Evolutionary conservation across 1,140 invertebrate genomes (phyloP), one percentile per base, ranked within the genome.

Genomic region (Nylanderia fulva): DNA sequence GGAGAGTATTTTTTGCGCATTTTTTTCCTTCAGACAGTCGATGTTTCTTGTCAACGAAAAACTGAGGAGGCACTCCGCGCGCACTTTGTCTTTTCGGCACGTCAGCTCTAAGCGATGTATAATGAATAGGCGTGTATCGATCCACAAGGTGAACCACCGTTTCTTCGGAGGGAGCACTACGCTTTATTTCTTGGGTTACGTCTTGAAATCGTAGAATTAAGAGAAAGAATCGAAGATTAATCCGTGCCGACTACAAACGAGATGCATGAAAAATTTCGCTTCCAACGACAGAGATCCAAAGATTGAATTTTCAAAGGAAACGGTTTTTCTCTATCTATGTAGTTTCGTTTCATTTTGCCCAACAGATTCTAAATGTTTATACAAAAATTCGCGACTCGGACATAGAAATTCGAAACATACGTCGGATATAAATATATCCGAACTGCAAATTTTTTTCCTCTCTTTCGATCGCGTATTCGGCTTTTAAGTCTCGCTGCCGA

Each of bases 401-500:
- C 29, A 29, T 18, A 52, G n/a, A 60, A 27, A n/a, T 68, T 54
- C 63, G 15, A 63, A 8, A 48, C 11, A 39, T 15, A 7, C 27
- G 8, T 52, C 15, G 45, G 11, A 33, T 33, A 15, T 39, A 29
- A 7, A n/a, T 24, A 33, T n/a, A n/a, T n/a, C 1, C 24, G 4
- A 33, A 21, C 8, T 6, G 24, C n/a, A 0, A 36, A 77, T 89
- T 79, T 75, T 66, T 36, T 64, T 11, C 56, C 69, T 54, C 61
- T 21, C 8, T 24, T 0, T 21, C 71, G 29, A 84, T 63, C 58
- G 27, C 36, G 54, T 18, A 24, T 48, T 60, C 13, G n/a, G 13
- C 24, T 60, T 86, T 79, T 85, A 63, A 39, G 69, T 74, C 60
- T 56, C 52, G 77, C 24, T 60, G 45, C 15, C 58, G 64, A 71